Percentiles rank a stretch among this genome's conserved stretches.
phyloP scores from a whole-genome alignment of 2,797 vertebrate genomes.

The Micrastur ruficollis region DNA sequence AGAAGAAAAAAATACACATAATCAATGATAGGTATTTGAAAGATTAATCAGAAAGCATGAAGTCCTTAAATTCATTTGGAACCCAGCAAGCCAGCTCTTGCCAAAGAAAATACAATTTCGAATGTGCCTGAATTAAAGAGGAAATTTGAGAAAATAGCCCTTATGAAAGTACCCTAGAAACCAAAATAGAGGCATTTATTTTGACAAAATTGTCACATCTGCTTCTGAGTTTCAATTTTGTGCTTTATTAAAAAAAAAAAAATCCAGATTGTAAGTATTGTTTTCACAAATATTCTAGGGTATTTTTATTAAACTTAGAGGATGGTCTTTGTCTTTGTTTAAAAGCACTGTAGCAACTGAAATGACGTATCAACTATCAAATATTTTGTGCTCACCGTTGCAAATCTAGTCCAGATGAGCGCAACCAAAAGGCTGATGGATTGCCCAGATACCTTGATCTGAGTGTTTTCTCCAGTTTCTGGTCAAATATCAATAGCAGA shows the following conservation, averaged over 20 bases:
- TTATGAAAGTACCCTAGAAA: conserved; percentile 9
- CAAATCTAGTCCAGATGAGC: conserved; percentile 53
- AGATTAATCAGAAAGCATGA: conserved; percentile 54
- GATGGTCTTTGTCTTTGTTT: background rate
- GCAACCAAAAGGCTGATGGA: conserved; percentile 12
- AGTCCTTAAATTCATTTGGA: conserved; percentile 40
- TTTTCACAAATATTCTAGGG: conserved; percentile 10
- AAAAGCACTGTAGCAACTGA: background rate
- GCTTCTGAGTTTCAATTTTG: conserved; percentile 13
- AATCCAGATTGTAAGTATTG: background rate
- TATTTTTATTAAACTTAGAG: background rate
- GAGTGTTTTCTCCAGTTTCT: conserved; percentile 30
- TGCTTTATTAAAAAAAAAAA: background rate
- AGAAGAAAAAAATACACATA: conserved; percentile 22
- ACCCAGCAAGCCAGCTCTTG: background rate
- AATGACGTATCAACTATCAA: background rate
- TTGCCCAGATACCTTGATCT: conserved; percentile 29
- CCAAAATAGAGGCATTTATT: conserved; percentile 29
- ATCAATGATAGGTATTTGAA: conserved; percentile 51
- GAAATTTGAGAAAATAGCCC: conserved; percentile 57
- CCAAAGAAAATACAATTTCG: conserved; percentile 58
- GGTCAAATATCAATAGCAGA: conserved; percentile 30
- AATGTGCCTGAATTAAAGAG: conserved; percentile 38
- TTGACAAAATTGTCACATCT: conserved; percentile 45
- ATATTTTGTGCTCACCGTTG: background rate